A percentile compares a stretch with the other conserved stretches of the same genome.
Conservation (phyloP, 2,797 vertebrate species). For the Anomalospiza imberbis region DNA sequence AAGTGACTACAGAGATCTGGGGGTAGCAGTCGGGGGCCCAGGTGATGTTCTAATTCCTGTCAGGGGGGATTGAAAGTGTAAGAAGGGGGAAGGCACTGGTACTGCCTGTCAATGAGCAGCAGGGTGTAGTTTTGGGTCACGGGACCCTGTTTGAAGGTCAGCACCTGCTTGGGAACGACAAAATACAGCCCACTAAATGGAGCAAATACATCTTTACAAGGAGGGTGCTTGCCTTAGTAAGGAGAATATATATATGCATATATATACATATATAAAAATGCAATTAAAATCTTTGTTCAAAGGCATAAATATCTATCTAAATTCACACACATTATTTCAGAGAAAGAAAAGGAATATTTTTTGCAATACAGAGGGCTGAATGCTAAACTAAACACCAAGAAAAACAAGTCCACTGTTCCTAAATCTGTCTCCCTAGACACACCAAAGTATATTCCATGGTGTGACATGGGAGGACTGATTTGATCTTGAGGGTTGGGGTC, state of each 20-base stretch:
- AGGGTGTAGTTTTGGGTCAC: background rate
- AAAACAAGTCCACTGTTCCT: background rate
- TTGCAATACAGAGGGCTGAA: background rate
- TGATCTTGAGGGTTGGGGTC: background rate
- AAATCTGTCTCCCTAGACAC: background rate
- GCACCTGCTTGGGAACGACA: background rate
- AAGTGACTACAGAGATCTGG: background rate
- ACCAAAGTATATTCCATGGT: background rate
- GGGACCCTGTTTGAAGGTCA: background rate
- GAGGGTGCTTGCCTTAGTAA: background rate
- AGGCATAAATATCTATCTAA: background rate
- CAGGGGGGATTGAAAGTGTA: background rate
- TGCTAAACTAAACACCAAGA: background rate
- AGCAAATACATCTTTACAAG: background rate
- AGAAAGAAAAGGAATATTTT: background rate
- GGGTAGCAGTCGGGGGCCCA: accelerated
- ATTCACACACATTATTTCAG: background rate
- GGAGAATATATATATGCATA: background rate
- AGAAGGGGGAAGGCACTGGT: background rate
- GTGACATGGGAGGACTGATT: background rate
- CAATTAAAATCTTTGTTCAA: background rate
- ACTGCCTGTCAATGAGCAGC: background rate
- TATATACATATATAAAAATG: background rate
- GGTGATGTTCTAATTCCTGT: background rate
- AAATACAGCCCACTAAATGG: background rate